Percentiles rank a stretch among this genome's conserved stretches.
Conservation (phyloP, 2,113 vertebrate genomes). For the Glaucomys volans region DNA sequence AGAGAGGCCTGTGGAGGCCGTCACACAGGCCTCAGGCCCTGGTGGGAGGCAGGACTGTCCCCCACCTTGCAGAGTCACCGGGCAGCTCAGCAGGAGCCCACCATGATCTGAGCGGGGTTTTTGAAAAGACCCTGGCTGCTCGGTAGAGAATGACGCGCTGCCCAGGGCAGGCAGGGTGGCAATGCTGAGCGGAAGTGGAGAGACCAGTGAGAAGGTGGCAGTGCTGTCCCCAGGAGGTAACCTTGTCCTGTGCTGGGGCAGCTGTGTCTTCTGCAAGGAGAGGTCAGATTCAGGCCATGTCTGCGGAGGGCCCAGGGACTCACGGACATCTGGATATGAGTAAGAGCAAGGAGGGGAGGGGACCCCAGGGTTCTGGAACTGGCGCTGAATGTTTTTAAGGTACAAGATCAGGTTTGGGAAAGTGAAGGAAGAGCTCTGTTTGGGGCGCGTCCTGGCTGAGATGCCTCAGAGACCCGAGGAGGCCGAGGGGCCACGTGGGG, state of each 20-base stretch:
- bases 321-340: accelerated
- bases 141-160: background rate
- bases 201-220: background rate
- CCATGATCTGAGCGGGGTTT: background rate
- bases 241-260: background rate
- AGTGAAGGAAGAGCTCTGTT: background rate
- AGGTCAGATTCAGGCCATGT: background rate
- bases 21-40: accelerated
- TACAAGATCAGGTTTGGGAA: background rate
- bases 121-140: background rate
- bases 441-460: background rate
- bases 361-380: background rate
- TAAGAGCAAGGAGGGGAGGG: background rate
- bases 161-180: background rate
- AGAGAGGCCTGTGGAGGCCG: too few relatives aligned
- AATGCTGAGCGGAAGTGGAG: background rate
- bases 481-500: background rate
- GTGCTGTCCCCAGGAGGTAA: background rate
- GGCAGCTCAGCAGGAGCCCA: background rate
- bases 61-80: background rate
- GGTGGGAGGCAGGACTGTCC: background rate
- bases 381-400: background rate
- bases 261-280: background rate
- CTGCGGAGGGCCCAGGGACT: background rate
- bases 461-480: background rate